Evolutionary conservation across 2,888 invertebrate species (phyloP).

Genomic region (Hipparchia semele): DNA sequence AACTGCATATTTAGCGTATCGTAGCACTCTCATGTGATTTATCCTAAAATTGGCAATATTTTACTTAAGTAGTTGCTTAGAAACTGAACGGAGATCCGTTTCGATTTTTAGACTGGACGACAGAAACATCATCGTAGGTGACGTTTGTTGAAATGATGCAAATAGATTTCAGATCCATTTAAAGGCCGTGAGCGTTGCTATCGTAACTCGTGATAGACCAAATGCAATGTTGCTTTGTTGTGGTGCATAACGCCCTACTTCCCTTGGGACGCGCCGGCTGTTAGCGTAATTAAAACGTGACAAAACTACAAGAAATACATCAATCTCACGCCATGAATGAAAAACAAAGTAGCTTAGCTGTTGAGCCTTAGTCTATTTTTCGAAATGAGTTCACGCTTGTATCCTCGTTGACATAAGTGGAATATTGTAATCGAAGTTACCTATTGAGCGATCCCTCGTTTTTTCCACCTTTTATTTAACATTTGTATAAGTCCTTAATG

Average conservation of each 20-base stretch:
- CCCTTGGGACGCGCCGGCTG: slow-evolving; percentile 67
- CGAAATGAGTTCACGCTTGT: slow-evolving; percentile 1
- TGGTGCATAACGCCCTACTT: slow-evolving; percentile 73
- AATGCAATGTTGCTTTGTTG: slow-evolving; percentile 62
- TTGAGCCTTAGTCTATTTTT: background rate
- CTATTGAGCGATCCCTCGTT: too few species aligned
- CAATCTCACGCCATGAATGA: slow-evolving; percentile 51
- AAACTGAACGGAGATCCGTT: background rate
- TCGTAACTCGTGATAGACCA: slow-evolving; percentile 45
- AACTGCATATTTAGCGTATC: background rate
- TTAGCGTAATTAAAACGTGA: slow-evolving; percentile 80
- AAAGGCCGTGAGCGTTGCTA: slow-evolving; percentile 27
- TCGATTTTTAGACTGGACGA: background rate
- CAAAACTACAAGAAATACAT: slow-evolving; percentile 69
- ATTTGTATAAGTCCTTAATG: too few species aligned
- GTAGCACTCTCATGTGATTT: background rate
- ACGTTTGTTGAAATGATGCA: slow-evolving; percentile 14
- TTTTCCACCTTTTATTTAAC: too few species aligned
- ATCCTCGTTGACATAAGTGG: background rate
- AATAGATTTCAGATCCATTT: slow-evolving; percentile 30
- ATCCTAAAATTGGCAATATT: background rate
- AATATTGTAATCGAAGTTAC: too few species aligned
- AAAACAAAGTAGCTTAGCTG: slow-evolving; percentile 49
- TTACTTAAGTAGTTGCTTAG: background rate
- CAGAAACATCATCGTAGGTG: slow-evolving; percentile 16